Evolutionary conservation across 1,140 invertebrate genomes (phyloP).

Genomic region (Ceratoteleas bidentatus): DNA sequence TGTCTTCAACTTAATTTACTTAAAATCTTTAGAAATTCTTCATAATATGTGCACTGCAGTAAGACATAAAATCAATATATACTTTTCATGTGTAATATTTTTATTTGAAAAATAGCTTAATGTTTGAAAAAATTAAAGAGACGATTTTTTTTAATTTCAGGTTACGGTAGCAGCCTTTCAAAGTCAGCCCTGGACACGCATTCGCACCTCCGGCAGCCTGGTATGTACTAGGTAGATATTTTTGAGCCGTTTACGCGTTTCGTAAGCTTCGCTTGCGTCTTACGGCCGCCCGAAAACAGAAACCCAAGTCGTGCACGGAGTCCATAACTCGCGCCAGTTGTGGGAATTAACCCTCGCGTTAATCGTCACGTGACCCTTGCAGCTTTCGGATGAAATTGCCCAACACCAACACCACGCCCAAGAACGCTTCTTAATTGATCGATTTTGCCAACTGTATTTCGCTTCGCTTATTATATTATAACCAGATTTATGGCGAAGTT

Average conservation of each 20-base stretch:
- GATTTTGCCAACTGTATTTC: conserved; percentile 60
- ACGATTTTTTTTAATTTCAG: conserved; percentile 81
- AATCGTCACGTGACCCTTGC: conserved; percentile 67
- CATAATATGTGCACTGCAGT: too few relatives aligned
- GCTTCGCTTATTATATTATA: conserved; percentile 66
- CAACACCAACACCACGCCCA: conserved; percentile 64
- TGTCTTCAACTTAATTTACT: too few relatives aligned
- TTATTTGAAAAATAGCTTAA: not conserved
- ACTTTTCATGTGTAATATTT: too few relatives aligned
- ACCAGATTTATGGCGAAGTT: conserved; percentile 53
- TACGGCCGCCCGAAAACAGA: conserved; percentile 11
- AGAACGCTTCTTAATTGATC: conserved; percentile 69
- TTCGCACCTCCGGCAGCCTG: conserved; percentile 92
- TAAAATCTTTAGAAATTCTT: too few relatives aligned
- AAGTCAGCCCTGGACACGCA: conserved; percentile 91
- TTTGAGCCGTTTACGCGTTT: conserved; percentile 72
- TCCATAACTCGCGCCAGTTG: conserved; percentile 57
- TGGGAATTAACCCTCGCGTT: conserved; percentile 70
- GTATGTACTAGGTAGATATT: conserved; percentile 84
- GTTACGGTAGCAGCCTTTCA: conserved; percentile 89
- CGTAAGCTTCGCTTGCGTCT: conserved; percentile 15
- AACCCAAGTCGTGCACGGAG: conserved; percentile 12
- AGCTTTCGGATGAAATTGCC: conserved; percentile 52
- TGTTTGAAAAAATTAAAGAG: not conserved
- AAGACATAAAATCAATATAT: too few relatives aligned